These are phyloP conservation scores for Rhopalosiphum padi DNA, from an alignment of 1,140 invertebrate species.

Conservation along the genomic window DNA sequence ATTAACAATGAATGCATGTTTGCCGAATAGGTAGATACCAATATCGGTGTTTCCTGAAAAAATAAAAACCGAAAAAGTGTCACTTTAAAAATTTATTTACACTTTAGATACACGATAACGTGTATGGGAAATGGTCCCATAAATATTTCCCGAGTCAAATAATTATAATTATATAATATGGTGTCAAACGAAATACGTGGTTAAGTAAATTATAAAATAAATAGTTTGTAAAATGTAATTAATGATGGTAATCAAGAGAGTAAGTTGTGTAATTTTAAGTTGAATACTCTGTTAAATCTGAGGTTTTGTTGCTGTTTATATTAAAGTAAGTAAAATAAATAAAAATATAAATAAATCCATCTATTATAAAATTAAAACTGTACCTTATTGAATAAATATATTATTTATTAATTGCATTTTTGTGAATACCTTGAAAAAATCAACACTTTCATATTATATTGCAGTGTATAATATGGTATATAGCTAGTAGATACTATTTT, in stretches of 20 bases:
- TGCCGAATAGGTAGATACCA: neutral
- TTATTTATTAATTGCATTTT: neutral
- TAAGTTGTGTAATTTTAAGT: neutral
- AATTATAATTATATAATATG: neutral
- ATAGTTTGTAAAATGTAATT: neutral
- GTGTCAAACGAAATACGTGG: neutral
- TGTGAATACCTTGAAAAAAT: neutral
- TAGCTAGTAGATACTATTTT: neutral
- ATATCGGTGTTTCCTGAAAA: neutral
- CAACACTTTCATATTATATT: neutral
- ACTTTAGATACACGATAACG: neutral
- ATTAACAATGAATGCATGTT: neutral
- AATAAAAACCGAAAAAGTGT: too few species aligned
- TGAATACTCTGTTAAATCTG: neutral
- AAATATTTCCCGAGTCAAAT: neutral
- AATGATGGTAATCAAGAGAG: neutral
- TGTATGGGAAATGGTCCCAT: neutral
- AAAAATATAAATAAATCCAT: neutral
- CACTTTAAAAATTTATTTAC: neutral
- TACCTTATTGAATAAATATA: neutral
- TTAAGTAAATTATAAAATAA: neutral
- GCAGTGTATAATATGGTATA: neutral
- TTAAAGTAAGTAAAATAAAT: neutral
- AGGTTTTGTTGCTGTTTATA: neutral
- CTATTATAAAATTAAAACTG: neutral